Evolutionary conservation across 1,140 invertebrate genomes (phyloP), one percentile per base, ranked within the genome.

Genomic region (Danaus plexippus): DNA sequence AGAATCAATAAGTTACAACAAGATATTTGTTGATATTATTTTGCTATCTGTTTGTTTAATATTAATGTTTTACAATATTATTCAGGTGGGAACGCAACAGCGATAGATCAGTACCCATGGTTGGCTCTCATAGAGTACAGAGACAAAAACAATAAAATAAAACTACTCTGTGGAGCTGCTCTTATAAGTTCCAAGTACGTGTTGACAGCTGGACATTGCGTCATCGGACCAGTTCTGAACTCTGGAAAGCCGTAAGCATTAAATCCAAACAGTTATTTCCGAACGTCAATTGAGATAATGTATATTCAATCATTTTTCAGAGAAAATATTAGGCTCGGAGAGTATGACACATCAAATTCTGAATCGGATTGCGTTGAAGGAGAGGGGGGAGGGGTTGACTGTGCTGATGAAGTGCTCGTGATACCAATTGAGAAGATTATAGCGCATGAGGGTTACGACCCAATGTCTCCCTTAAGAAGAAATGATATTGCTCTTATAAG

Each of bases 401-500:
- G 78, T 50, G 72, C 65, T 1, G 66, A 71, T 1, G 69, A 64
- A 3, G 59, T 50, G 0, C 15, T 68, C 1, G 66, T 61, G 0
- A 57, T 80, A 9, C 59, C 67, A 1, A 82, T 82, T 4, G 77
- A 87, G 49, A 69, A 66, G 18, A 63, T 57, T n/a, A 79, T 73
- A 22, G 18, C 71, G 0, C 81, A 87, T 51, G 66, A 68, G 0
- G 47, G 71, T 7, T 84, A 82, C 67, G 61, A 77, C 9, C 64
- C 60, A 1, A 52, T 43, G 0, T 67, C 64, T 5, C n/a, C 47
- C 1, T 54, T 67, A 3, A 60, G 68, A 46, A 66, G 67, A 44
- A 63, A 87, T 54, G 85, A 87, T 41, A 80, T 87, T n/a, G 85
- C 72, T 7, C 48, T 87, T 5, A 57, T 87, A 5, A 73, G 68